These are phyloP conservation scores for Acrossocheilus wenchowensis DNA, from an alignment of 2,797 vertebrate genomes.

Conservation along the genomic window DNA sequence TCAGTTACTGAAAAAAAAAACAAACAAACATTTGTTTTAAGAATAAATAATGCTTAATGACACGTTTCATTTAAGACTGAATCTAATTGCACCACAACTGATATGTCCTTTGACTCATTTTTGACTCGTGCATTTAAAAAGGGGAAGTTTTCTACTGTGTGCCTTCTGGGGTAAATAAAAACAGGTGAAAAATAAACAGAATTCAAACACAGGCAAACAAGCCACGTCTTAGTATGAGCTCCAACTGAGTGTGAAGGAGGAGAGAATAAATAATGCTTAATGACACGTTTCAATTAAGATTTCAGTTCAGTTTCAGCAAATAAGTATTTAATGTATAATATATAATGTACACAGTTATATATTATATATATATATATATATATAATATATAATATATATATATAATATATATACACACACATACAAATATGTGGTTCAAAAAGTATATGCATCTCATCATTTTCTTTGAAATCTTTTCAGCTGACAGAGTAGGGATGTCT, in stretches of 20 bases:
- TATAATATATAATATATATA: too few species aligned
- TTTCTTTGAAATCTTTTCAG: background rate
- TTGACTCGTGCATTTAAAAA: background rate
- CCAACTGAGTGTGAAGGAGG: background rate
- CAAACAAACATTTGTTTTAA: background rate
- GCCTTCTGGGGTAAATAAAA: background rate
- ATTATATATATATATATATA: too few species aligned
- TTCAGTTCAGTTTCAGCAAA: background rate
- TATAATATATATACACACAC: background rate
- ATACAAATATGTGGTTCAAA: background rate
- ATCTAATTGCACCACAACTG: background rate
- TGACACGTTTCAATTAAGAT: background rate
- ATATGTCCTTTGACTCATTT: background rate
- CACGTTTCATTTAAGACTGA: too few species aligned
- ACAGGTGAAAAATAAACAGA: background rate
- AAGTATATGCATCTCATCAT: background rate
- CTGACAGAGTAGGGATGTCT: background rate
- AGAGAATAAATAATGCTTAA: background rate
- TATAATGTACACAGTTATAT: background rate
- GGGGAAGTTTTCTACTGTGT: background rate
- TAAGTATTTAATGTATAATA: background rate
- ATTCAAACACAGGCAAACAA: conserved; percentile 14
- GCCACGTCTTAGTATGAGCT: background rate
- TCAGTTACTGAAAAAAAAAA: too few species aligned
- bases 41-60: background rate